phyloP scores from a whole-genome alignment of 2,113 vertebrate genomes.

The Chaetodon auriga region DNA sequence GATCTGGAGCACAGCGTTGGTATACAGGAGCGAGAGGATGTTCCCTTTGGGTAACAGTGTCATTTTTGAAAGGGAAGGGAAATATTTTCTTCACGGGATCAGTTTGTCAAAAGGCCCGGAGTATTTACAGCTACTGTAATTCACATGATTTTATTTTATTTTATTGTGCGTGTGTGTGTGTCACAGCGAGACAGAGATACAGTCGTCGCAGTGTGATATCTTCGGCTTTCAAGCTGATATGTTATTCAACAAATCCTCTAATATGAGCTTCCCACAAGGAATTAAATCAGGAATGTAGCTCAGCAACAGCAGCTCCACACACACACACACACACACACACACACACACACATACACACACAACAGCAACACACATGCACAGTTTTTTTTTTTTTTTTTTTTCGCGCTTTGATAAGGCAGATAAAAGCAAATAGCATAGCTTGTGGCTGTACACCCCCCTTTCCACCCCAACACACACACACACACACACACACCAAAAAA shows the following conservation, averaged over 20 bases:
- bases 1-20: conserved; percentile 30
- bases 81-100: neutral
- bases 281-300: conserved; percentile 71
- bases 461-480: neutral
- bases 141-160: conserved; percentile 48
- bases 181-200: conserved; percentile 29
- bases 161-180: conserved; percentile 10
- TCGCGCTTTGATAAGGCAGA: conserved; percentile 74
- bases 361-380: conserved; percentile 52
- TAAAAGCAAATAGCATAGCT: conserved; percentile 76
- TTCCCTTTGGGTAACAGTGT: conserved; percentile 34
- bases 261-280: conserved; percentile 71
- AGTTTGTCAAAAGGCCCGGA: conserved; percentile 12
- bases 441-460: conserved; percentile 43
- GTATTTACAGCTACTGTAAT: conserved; percentile 27
- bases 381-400: neutral
- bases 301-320: conserved; percentile 52
- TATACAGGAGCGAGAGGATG: conserved; percentile 37
- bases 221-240: conserved; percentile 38
- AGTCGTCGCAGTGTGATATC: conserved; percentile 45
- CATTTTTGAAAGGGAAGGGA: conserved; percentile 6
- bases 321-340: conserved; percentile 29
- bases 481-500: conserved; percentile 30
- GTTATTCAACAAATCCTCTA: conserved; percentile 67
- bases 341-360: conserved; percentile 29